Evolutionary conservation across 2,888 invertebrate species (phyloP).

Genomic region (Lagria hirta): DNA sequence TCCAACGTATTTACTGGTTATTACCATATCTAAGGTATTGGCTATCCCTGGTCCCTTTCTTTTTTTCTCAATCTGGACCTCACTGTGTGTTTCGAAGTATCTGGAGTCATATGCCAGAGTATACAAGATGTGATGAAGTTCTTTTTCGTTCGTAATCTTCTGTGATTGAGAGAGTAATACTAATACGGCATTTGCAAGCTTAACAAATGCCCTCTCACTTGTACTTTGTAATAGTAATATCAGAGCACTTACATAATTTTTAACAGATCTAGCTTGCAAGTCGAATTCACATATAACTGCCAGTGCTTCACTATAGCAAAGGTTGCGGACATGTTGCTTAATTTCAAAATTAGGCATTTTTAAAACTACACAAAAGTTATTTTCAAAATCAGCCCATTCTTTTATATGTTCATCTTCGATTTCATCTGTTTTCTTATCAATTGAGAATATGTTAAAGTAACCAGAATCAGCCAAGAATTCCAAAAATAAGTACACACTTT

Average conservation of each 20-base stretch:
- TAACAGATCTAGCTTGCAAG: slow-evolving; percentile 9
- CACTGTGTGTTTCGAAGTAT: slow-evolving; percentile 16
- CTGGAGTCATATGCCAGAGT: slow-evolving; percentile 18
- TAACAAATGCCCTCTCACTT: slow-evolving; percentile 12
- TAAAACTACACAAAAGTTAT: too few species aligned
- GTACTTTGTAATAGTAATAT: slow-evolving; percentile 14
- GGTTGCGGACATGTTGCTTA: slow-evolving; percentile 7
- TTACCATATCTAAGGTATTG: slow-evolving; percentile 16
- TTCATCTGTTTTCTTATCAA: slow-evolving; percentile 28
- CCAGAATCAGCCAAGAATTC: slow-evolving; percentile 27
- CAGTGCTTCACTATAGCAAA: slow-evolving; percentile 16
- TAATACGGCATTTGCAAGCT: slow-evolving; percentile 15
- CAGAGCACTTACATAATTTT: slow-evolving; percentile 15
- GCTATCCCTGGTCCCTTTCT: slow-evolving; percentile 14
- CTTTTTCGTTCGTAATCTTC: slow-evolving; percentile 13
- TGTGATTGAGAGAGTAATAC: slow-evolving; percentile 10
- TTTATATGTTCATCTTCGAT: too few species aligned
- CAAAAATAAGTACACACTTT: slow-evolving; percentile 16
- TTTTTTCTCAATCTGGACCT: slow-evolving; percentile 13
- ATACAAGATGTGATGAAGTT: slow-evolving; percentile 18
- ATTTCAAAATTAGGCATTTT: slow-evolving; percentile 18
- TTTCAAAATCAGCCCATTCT: slow-evolving; percentile 3
- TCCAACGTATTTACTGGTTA: slow-evolving; percentile 9
- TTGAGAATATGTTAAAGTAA: slow-evolving; percentile 26
- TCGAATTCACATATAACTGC: slow-evolving; percentile 7